Percentiles rank a stretch among this genome's conserved stretches.
These are phyloP conservation scores for Eretmochelys imbricata DNA, from an alignment of 2,113 vertebrate genomes.

Conservation along the genomic window DNA sequence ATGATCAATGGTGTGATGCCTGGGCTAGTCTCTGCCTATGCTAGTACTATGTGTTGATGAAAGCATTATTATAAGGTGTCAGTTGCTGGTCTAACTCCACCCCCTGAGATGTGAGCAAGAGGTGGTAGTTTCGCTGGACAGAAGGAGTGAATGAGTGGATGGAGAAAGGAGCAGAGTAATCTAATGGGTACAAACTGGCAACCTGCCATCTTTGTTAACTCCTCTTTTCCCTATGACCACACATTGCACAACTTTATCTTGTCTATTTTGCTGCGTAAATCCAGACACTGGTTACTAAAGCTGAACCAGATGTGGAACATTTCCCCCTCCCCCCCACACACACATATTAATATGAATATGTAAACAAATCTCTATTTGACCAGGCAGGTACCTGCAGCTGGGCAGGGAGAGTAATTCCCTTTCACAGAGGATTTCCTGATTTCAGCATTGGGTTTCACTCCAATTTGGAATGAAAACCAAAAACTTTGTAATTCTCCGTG, in stretches of 20 bases:
- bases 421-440: neutral
- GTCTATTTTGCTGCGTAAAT: slow-evolving; percentile 52
- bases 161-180: slow-evolving; percentile 42
- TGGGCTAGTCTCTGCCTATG: slow-evolving; percentile 37
- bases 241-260: neutral
- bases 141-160: slow-evolving; percentile 40
- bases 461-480: neutral
- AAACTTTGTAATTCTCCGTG: neutral
- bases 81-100: slow-evolving; percentile 56
- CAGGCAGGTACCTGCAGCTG: neutral
- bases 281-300: slow-evolving; percentile 26
- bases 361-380: neutral
- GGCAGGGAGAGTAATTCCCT: neutral
- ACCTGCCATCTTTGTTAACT: neutral
- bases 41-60: slow-evolving; percentile 71
- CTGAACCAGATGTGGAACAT: neutral
- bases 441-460: neutral
- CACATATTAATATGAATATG: neutral
- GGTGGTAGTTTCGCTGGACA: slow-evolving; percentile 53
- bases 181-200: slow-evolving; percentile 63
- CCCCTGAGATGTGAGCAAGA: slow-evolving; percentile 62
- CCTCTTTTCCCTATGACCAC: slow-evolving; percentile 15
- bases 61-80: slow-evolving; percentile 52
- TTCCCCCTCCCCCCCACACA: neutral
- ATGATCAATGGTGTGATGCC: slow-evolving; percentile 59